Conservation (phyloP, 2,797 vertebrate genomes). For the Vireo griseus region DNA sequence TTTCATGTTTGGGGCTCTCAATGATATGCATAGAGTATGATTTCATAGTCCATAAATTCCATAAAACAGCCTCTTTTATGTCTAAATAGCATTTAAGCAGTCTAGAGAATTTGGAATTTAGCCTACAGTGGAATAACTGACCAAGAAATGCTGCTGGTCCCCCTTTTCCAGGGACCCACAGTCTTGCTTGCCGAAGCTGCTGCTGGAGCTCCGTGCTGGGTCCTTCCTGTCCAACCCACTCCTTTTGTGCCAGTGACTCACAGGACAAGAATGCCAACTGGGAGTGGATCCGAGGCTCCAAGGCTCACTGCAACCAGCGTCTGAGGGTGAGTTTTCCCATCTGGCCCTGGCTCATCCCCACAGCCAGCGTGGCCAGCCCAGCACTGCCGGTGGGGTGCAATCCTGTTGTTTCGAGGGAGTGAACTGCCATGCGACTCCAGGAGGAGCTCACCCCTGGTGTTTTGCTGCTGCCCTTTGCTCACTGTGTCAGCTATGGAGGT, state of each 20-base stretch:
- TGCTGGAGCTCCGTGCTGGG: background rate
- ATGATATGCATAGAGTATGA: background rate
- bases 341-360: background rate
- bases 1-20: background rate
- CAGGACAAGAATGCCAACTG: background rate
- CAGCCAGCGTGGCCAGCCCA: background rate
- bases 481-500: accelerated
- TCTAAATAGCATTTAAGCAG: background rate
- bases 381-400: background rate
- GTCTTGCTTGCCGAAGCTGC: background rate
- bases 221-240: background rate
- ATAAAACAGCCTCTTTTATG: background rate
- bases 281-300: background rate
- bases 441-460: background rate
- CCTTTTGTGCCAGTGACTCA: slow-evolving; percentile 29
- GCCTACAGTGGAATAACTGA: background rate
- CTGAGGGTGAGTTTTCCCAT: background rate
- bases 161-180: background rate
- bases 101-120: background rate
- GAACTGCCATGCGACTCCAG: accelerated
- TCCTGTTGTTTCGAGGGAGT: background rate
- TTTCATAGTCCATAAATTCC: background rate
- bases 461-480: background rate
- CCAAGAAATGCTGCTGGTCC: background rate
- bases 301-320: accelerated